Base-by-base conservation (phyloP, 1,140 invertebrate genomes). In the Drosophila cardini region DNA sequence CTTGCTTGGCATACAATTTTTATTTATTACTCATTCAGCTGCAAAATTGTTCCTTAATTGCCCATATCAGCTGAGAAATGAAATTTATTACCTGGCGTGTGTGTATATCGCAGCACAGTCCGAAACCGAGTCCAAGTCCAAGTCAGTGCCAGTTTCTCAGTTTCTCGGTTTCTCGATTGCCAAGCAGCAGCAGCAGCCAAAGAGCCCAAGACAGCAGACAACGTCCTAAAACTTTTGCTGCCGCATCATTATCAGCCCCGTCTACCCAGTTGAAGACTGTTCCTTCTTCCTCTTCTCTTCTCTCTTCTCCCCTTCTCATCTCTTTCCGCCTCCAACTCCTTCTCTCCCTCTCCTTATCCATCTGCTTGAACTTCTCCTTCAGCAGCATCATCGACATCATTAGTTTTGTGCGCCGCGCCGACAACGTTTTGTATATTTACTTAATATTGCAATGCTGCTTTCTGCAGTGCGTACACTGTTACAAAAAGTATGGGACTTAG, bases 11-110 rank as follows among this genome's bases (percentile, higher is more conserved):
- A 91, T 91, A 90, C 83, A 86, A 86, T 86, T 86, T 86, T 86
- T 91, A 91, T 91, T 91, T 91, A 91, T 91, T 91, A 91, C 90
- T 91, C 89, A 91, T 91, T 91, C 89, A 91, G 81, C 89, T 91
- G 89, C 89, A 91, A 91, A 91, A 91, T 91, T 91, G 89, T 91
- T 91, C 89, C 89, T 91, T 91, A 91, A 91, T 91, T 91, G 89
- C 89, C 89, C 89, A 91, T 91, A 91, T 91, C 89, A 91, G 84
- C 84, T 89, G 78, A 91, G 89, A 91, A 90, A 91, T 91, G 89
- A 91, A 91, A 91, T 91, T 91, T 91, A 91, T 91, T 91, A 91
- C 89, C 89, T 91, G 89, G 85, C 85, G 89, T 91, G 90, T 89
- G 85, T 89, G 85, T 89, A 89, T 89, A 89, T 89, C 80, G 80